phyloP scores from a whole-genome alignment of 2,113 vertebrate genomes.

The Archocentrus centrarchus region DNA sequence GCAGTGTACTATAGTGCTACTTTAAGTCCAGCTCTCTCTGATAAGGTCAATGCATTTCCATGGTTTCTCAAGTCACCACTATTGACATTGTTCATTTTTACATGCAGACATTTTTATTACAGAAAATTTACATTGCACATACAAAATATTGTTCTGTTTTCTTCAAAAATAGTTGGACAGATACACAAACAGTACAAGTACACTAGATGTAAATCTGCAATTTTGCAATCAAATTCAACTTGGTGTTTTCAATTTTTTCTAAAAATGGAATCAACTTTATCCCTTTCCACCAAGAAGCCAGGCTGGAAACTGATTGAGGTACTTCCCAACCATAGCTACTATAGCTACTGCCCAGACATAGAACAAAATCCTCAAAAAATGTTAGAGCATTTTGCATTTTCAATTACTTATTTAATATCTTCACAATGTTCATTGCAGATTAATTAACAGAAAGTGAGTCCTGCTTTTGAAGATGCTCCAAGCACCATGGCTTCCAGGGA shows the following conservation, averaged over 20 bases:
- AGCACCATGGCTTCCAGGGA: background rate
- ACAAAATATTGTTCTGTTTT: background rate
- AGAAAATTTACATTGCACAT: background rate
- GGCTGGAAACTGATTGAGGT: background rate
- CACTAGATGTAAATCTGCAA: background rate
- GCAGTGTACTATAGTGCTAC: background rate
- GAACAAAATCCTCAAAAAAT: background rate
- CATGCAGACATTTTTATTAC: background rate
- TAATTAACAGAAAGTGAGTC: background rate
- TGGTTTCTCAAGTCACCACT: background rate
- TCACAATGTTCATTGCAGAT: constrained; percentile 8
- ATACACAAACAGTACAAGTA: background rate
- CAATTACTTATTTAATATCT: background rate
- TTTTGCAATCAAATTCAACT: accelerated
- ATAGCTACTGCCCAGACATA: background rate
- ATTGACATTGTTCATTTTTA: background rate
- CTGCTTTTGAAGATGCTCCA: background rate
- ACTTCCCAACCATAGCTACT: background rate
- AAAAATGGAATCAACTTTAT: background rate
- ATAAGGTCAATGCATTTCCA: background rate
- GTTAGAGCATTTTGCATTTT: background rate
- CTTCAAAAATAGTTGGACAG: background rate
- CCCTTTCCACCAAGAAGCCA: background rate
- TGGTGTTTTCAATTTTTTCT: background rate
- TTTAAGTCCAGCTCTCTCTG: background rate